Evolutionary conservation across 2,888 invertebrate species (phyloP).

Genomic region (Anodontia alba): DNA sequence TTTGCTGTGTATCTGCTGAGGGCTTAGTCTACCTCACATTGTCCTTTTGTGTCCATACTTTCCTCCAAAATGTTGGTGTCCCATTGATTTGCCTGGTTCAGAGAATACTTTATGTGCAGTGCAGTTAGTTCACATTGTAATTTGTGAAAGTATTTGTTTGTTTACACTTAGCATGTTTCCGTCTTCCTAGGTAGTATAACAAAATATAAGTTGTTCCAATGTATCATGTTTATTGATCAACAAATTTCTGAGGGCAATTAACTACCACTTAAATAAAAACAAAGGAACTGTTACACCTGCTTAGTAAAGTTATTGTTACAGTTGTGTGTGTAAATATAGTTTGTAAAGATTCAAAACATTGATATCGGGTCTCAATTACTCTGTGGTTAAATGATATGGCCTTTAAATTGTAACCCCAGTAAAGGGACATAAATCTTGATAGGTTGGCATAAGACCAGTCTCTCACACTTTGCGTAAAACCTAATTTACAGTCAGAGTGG

Average conservation of each 20-base stretch:
- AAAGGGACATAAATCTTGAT: background rate
- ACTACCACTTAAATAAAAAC: constrained; percentile 20
- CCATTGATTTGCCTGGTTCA: too few species aligned
- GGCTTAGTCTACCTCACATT: too few species aligned
- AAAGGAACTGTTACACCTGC: constrained; percentile 22
- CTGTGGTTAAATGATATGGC: constrained; percentile 10
- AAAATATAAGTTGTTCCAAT: background rate
- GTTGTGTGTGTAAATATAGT: constrained; percentile 13
- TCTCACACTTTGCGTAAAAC: too few species aligned
- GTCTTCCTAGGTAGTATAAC: background rate
- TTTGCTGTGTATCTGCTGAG: too few species aligned
- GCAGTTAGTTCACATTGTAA: too few species aligned
- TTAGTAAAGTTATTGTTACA: background rate
- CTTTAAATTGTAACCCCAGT: background rate
- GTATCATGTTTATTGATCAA: constrained; percentile 14
- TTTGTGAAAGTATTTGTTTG: too few species aligned
- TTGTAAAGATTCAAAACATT: constrained; percentile 3
- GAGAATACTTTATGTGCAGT: too few species aligned
- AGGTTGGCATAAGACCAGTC: background rate
- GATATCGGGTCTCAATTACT: constrained; percentile 6
- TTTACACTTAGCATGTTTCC: too few species aligned
- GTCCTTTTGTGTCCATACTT: too few species aligned
- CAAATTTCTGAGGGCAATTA: constrained; percentile 8
- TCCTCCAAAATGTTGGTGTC: too few species aligned
- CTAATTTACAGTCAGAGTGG: too few species aligned